These are phyloP conservation scores for Falco columbarius DNA, from an alignment of 2,797 vertebrate genomes.

Conservation along the genomic window DNA sequence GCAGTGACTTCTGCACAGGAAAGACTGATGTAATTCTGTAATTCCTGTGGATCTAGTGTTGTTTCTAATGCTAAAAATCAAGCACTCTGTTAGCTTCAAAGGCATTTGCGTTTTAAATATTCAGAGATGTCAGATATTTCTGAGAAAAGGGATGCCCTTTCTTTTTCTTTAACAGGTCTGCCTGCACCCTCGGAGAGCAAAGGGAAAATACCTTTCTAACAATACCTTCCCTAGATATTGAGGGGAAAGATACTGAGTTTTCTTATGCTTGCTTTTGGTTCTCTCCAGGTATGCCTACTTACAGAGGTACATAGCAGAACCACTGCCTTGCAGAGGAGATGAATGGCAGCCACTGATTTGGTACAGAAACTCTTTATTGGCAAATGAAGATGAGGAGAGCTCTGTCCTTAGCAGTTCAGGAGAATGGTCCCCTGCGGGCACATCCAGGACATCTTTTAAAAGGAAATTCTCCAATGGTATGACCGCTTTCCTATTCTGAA, in stretches of 20 bases:
- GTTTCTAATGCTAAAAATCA: background rate
- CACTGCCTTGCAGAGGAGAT: conserved; percentile 80
- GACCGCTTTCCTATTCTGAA: background rate
- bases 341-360: conserved; percentile 85
- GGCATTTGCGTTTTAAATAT: background rate
- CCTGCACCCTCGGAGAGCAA: background rate
- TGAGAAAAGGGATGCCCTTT: background rate
- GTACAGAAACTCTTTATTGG: conserved; percentile 87
- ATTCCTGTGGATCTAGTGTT: background rate
- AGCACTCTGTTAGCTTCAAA: background rate
- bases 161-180: background rate
- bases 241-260: background rate
- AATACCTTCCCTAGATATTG: background rate
- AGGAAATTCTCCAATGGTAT: conserved; percentile 73
- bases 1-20: background rate
- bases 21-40: background rate
- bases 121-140: background rate
- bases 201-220: background rate
- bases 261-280: background rate
- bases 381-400: conserved; percentile 82
- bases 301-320: conserved; percentile 82
- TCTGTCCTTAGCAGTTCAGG: conserved; percentile 80
- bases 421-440: conserved; percentile 65
- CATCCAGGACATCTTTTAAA: conserved; percentile 59
- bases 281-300: conserved; percentile 83